These are phyloP conservation scores for Bucco capensis DNA, from an alignment of 2,113 vertebrate species.

Conservation along the genomic window DNA sequence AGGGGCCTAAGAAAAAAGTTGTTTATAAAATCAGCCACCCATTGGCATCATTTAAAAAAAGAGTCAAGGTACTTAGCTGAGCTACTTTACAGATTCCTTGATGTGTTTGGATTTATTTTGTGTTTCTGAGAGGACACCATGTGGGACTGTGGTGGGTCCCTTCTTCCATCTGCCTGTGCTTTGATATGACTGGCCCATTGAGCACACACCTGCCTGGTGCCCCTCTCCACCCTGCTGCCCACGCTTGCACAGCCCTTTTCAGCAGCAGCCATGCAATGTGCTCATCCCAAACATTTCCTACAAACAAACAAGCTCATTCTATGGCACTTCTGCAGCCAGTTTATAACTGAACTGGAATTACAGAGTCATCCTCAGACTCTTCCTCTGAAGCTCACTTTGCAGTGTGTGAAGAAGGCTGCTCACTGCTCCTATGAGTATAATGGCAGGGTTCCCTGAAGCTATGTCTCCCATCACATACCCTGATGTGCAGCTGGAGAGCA, in stretches of 20 bases:
- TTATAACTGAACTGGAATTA: background rate
- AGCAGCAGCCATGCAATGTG: fast-evolving
- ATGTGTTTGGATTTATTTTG: background rate
- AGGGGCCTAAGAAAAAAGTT: background rate
- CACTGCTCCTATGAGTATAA: background rate
- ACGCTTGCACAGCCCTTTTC: background rate
- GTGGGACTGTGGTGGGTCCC: background rate
- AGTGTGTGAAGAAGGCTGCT: fast-evolving
- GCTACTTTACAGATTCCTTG: background rate
- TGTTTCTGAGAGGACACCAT: background rate
- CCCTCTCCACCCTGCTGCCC: background rate
- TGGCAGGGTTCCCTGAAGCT: background rate
- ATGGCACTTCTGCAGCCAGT: background rate
- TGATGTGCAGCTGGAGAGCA: fast-evolving
- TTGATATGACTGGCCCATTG: fast-evolving
- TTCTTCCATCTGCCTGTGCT: background rate
- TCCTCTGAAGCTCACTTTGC: background rate
- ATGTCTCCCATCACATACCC: background rate
- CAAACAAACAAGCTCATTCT: background rate
- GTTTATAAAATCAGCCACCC: background rate
- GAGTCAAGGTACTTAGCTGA: background rate
- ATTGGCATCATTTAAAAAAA: background rate
- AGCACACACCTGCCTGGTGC: background rate
- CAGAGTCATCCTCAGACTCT: background rate
- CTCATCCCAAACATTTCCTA: background rate